These are phyloP conservation scores for Rhynchonycteris naso DNA, from an alignment of 2,797 vertebrate genomes.

Conservation along the genomic window DNA sequence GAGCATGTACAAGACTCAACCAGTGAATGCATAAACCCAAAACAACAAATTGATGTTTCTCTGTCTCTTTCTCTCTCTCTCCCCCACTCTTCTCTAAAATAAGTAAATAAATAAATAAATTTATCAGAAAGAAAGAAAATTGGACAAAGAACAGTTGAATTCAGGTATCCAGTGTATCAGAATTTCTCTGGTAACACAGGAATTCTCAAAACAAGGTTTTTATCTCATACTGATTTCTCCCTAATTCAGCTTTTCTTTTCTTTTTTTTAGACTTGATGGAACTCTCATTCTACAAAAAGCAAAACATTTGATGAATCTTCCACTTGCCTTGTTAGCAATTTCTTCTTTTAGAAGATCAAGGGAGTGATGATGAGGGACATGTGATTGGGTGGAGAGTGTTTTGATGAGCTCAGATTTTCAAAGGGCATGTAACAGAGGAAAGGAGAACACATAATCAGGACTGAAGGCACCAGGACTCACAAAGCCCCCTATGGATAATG, in stretches of 20 bases:
- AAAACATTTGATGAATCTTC: slow-evolving; percentile 72
- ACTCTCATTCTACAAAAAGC: slow-evolving; percentile 63
- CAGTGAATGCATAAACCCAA: too few species aligned
- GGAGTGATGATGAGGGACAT: slow-evolving; percentile 59
- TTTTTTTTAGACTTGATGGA: slow-evolving; percentile 52
- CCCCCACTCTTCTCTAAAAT: too few species aligned
- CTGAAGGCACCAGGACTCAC: neutral
- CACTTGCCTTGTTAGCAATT: slow-evolving; percentile 76
- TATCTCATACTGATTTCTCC: slow-evolving; percentile 44
- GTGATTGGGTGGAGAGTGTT: slow-evolving; percentile 43
- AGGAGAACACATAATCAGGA: neutral
- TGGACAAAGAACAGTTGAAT: neutral
- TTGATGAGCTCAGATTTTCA: slow-evolving; percentile 66
- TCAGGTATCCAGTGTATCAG: neutral
- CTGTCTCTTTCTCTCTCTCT: too few species aligned
- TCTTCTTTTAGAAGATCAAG: slow-evolving; percentile 78
- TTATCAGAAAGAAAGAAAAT: neutral
- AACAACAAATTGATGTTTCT: too few species aligned
- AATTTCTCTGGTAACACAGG: slow-evolving; percentile 47
- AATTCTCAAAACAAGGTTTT: slow-evolving; percentile 64
- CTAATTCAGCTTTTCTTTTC: slow-evolving; percentile 61
- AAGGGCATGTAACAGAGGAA: slow-evolving; percentile 38
- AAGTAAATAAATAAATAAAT: too few species aligned
- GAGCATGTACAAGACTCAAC: too few species aligned
- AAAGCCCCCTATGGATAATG: neutral